Evolutionary conservation across 2,888 invertebrate species (phyloP).

Genomic region (Prionchulus punctatus): DNA sequence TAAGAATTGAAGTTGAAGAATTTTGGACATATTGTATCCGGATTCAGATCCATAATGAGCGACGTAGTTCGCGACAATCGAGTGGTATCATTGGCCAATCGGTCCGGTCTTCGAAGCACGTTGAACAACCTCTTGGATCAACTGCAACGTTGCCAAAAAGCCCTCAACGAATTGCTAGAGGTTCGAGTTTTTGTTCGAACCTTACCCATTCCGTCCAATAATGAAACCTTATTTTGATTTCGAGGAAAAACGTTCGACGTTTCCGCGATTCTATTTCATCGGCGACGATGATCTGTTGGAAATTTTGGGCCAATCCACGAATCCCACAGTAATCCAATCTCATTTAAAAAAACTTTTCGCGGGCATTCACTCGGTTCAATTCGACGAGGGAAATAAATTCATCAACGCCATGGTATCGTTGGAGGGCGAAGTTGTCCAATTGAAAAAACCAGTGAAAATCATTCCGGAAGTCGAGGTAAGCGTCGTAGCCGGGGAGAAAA

Average conservation of each 20-base stretch:
- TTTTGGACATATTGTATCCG: constrained; percentile 3
- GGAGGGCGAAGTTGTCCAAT: constrained; percentile 54
- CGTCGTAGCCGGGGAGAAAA: background rate
- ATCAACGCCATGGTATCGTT: constrained; percentile 56
- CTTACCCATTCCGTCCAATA: background rate
- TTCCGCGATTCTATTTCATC: constrained; percentile 88
- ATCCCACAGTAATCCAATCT: constrained; percentile 65
- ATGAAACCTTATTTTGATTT: constrained; percentile 10
- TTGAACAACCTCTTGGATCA: constrained; percentile 70
- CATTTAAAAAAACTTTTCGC: constrained; percentile 93
- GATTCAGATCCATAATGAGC: constrained; percentile 52
- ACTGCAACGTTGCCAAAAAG: constrained; percentile 74
- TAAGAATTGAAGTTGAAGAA: background rate
- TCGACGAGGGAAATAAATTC: constrained; percentile 44
- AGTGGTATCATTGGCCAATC: constrained; percentile 54
- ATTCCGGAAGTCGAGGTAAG: constrained; percentile 58
- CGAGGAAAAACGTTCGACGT: constrained; percentile 76
- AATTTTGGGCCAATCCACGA: constrained; percentile 76
- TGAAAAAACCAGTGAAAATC: constrained; percentile 52
- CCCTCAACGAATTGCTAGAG: constrained; percentile 79
- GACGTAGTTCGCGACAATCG: constrained; percentile 61
- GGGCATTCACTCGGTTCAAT: constrained; percentile 57
- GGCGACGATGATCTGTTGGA: constrained; percentile 94
- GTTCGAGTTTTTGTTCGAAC: constrained; percentile 36
- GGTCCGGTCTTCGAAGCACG: constrained; percentile 51